phyloP scores from a whole-genome alignment of 30 jellyfish, hydroid and myxozoan genomes.

The Hydractinia symbiolongicarpus region DNA sequence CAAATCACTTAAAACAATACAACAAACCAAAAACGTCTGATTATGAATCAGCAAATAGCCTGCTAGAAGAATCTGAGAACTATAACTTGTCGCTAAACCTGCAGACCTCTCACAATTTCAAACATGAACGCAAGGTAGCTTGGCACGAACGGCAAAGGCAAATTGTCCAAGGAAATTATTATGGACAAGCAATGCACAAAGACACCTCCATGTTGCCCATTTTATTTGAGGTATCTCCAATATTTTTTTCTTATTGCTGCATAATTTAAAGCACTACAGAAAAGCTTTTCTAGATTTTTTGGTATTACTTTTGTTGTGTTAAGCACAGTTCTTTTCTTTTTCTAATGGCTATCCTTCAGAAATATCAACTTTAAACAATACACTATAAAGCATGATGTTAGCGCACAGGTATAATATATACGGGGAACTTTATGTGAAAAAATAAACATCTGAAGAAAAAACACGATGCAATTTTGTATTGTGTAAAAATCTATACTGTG shows the following conservation, averaged over 20 bases:
- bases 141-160: conserved; percentile 5
- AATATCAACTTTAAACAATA: no score
- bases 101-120: neutral
- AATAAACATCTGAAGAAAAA: no score
- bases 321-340: no score
- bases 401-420: no score
- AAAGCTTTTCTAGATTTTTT: no score
- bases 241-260: neutral
- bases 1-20: no score
- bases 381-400: no score
- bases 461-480: no score
- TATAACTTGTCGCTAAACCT: neutral
- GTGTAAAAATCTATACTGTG: no score
- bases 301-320: no score
- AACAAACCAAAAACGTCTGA: conserved; percentile 1
- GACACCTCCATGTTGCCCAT: conserved; percentile 81
- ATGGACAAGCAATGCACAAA: conserved; percentile 78
- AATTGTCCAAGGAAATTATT: conserved; percentile 65
- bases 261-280: neutral
- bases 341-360: no score
- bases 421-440: no score
- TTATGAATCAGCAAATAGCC: neutral
- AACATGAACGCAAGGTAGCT: neutral
- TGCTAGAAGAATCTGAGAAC: neutral
- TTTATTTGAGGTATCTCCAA: conserved; percentile 56